Percentiles rank a stretch among this genome's conserved stretches.
phyloP scores from a whole-genome alignment of 2,113 vertebrate genomes.

The Ammospiza caudacuta region DNA sequence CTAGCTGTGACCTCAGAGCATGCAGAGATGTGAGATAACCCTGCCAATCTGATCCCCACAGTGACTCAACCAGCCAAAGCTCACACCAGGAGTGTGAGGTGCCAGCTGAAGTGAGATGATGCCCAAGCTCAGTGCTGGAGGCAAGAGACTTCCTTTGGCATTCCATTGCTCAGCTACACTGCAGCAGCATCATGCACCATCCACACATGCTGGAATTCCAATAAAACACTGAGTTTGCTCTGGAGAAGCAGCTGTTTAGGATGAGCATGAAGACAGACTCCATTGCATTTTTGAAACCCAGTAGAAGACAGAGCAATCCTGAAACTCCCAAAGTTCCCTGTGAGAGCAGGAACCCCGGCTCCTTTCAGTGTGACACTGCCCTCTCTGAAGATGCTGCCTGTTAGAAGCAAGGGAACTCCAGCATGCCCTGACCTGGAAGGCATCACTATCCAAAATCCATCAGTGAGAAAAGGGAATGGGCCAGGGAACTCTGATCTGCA shows the following conservation, averaged over 20 bases:
- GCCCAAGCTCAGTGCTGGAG: background rate
- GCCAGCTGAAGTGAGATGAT: accelerated
- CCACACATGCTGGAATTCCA: background rate
- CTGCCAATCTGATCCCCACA: background rate
- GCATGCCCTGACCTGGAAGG: background rate
- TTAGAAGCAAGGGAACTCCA: background rate
- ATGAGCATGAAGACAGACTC: background rate
- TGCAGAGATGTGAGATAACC: background rate
- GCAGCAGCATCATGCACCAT: background rate
- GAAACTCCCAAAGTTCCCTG: background rate
- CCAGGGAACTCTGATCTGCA: background rate
- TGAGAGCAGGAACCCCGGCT: background rate
- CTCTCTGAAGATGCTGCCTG: background rate
- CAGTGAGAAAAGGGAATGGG: background rate
- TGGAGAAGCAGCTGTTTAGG: background rate
- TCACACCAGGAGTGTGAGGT: background rate
- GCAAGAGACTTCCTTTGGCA: background rate
- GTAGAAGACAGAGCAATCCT: background rate
- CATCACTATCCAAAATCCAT: background rate
- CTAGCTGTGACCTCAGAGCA: background rate
- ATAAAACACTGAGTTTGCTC: background rate
- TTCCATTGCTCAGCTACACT: background rate
- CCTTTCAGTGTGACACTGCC: background rate
- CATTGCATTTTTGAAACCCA: background rate
- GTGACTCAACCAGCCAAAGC: background rate